Evolutionary conservation across 2,888 invertebrate species (phyloP), one percentile per base, ranked within the genome.

Genomic region (Scaptomyza tumidula): DNA sequence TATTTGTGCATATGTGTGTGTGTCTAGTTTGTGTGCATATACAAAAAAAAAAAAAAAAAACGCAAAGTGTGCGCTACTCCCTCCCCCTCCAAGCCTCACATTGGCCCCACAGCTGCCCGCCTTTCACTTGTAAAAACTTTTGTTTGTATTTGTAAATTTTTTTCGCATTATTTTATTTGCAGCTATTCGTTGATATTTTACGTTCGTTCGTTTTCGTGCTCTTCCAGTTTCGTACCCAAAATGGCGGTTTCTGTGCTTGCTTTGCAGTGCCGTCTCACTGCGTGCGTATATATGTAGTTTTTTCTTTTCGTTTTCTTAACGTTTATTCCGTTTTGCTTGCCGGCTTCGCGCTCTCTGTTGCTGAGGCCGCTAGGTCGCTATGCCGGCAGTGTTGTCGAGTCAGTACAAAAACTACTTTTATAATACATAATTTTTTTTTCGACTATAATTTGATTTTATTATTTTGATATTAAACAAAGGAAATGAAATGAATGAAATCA

Each of bases 171-270:
- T 78, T 80, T 80, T 39, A 14, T 74, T 54, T 75, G 61, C 71
- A 69, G 78, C 63, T 58, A 70, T 80, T 83, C 83, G 85, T 80
- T 81, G 83, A 76, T 80, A 79, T 81, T 89, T 83, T 79, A 57
- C 60, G 59, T 74, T 71, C 62, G 58, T 67, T 68, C 74, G 69
- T 60, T 77, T 73, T 78, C 48, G 71, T 69, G 61, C 64, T 75
- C 79, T 78, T 79, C 75, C 74, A 73, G 85, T 71, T 80, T 72
- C 78, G 69, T 80, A 71, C 75, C 63, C 72, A 88, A 88, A 82
- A 85, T 90, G 86, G 89, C 84, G 80, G 89, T 65, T 67, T 71
- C 55, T 59, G 63, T 63, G 78, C 48, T 63, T 45, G 46, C 69
- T 71, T 69, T 45, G 52, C 49, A 54, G 45, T 54, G 49, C 58